Conservation (phyloP, 2,888 invertebrate genomes). For the Amphipyra tragopoginis region DNA sequence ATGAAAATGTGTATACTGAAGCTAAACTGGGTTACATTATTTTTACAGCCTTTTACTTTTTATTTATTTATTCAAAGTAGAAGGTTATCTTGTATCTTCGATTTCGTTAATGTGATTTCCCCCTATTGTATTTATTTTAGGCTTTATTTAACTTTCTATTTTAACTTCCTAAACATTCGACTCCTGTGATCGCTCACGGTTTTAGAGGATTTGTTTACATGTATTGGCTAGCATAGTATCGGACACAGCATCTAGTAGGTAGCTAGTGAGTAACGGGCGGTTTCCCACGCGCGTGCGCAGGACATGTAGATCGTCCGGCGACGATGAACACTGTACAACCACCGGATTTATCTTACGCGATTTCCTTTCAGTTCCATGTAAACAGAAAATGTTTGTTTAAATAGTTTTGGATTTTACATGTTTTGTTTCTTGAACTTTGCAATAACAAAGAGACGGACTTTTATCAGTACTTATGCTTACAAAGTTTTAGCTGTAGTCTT, state of each 20-base stretch:
- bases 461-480: too few species aligned
- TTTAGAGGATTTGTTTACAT: slow-evolving; percentile 30
- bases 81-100: too few species aligned
- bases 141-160: not conserved
- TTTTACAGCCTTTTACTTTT: too few species aligned
- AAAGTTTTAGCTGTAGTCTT: too few species aligned
- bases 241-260: slow-evolving; percentile 41
- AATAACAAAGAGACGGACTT: not conserved
- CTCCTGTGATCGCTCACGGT: not conserved
- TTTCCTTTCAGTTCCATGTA: slow-evolving; percentile 38
- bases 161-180: not conserved
- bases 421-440: not conserved
- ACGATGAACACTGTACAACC: slow-evolving; percentile 58
- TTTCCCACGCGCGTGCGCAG: slow-evolving; percentile 70
- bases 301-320: slow-evolving; percentile 69
- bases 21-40: too few species aligned
- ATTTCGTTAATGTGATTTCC: too few species aligned
- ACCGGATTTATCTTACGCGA: slow-evolving; percentile 49
- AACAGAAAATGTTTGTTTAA: slow-evolving; percentile 12
- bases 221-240: slow-evolving; percentile 37
- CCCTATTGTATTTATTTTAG: not conserved
- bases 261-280: slow-evolving; percentile 63
- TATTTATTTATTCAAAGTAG: too few species aligned
- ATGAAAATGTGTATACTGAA: too few species aligned
- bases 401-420: slow-evolving; percentile 1